phyloP scores from a whole-genome alignment of 1,140 invertebrate species.

The Drosophila bifasciata region DNA sequence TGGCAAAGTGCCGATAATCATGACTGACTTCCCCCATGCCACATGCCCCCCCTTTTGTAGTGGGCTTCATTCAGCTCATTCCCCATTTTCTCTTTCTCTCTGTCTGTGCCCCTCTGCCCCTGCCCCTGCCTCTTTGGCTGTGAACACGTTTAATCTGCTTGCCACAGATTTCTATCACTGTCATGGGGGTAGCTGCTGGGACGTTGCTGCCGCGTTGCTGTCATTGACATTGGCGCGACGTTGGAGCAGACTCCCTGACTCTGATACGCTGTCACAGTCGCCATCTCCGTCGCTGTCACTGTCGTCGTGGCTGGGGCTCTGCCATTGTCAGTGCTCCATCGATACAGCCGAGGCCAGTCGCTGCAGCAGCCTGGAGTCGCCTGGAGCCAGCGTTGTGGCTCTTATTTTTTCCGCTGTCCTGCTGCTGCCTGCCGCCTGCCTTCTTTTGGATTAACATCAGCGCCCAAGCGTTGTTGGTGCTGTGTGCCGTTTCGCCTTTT shows the following conservation, averaged over 20 bases:
- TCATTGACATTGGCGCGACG: constrained; percentile 28
- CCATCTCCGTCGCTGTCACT: background rate
- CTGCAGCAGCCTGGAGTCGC: constrained; percentile 12
- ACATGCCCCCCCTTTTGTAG: too few relatives aligned
- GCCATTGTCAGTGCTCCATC: constrained; percentile 67
- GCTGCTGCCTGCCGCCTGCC: constrained; percentile 21
- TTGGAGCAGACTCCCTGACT: constrained; percentile 18
- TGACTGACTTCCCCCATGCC: constrained; percentile 61
- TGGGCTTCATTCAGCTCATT: too few relatives aligned
- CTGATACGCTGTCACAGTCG: constrained; percentile 18
- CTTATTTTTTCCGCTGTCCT: constrained; percentile 13
- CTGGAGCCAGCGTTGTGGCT: constrained; percentile 20
- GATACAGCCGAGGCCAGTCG: constrained; percentile 25
- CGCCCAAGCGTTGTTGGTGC: constrained; percentile 25
- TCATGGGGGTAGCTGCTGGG: constrained; percentile 65
- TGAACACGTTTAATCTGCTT: constrained; percentile 79
- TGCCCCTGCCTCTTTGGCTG: constrained; percentile 9
- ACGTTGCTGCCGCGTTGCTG: constrained; percentile 18
- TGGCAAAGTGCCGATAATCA: constrained; percentile 76
- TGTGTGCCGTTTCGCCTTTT: constrained; percentile 54
- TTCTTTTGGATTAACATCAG: constrained; percentile 74
- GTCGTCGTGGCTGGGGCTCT: constrained; percentile 3
- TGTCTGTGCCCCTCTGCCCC: too few relatives aligned
- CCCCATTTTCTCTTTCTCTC: constrained; percentile 9
- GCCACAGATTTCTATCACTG: constrained; percentile 81